Conservation (phyloP, 2,113 vertebrate species). For the Danionella cerebrum region DNA sequence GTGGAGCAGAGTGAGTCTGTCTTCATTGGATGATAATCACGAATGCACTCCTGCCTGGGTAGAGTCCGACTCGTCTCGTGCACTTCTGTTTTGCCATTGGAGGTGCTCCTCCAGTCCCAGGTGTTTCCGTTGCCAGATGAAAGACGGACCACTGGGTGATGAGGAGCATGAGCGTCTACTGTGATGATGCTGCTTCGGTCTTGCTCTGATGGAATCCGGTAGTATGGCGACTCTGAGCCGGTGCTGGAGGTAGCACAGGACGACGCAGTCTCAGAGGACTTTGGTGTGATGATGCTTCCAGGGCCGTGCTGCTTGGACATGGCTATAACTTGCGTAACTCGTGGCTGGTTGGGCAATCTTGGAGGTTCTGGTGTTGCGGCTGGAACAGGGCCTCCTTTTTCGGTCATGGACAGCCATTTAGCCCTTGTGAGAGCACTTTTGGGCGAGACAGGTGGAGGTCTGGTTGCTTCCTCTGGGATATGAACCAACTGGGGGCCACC, state of each 20-base stretch:
- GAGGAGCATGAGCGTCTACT: constrained; percentile 86
- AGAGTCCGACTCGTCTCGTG: constrained; percentile 65
- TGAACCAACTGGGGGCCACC: constrained; percentile 96
- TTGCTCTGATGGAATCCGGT: constrained; percentile 80
- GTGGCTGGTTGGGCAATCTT: constrained; percentile 80
- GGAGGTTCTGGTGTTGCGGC: constrained; percentile 61
- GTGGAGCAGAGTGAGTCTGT: constrained; percentile 72
- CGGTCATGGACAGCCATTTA: constrained; percentile 92
- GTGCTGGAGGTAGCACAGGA: constrained; percentile 77
- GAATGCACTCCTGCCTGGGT: constrained; percentile 61
- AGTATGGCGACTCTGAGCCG: constrained; percentile 86
- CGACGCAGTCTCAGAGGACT: constrained; percentile 72
- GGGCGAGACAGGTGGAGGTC: constrained; percentile 59
- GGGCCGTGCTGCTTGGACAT: constrained; percentile 96
- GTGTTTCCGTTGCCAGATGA: constrained; percentile 70
- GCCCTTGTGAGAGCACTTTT: constrained; percentile 83
- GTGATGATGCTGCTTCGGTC: constrained; percentile 90
- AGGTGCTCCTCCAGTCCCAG: constrained; percentile 81
- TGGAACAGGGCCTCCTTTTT: constrained; percentile 69
- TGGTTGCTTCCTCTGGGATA: constrained; percentile 83
- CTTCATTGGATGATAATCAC: constrained; percentile 66
- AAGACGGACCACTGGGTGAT: constrained; percentile 86
- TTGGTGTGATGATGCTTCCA: constrained; percentile 62
- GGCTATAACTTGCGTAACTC: constrained; percentile 93
- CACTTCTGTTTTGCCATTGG: constrained; percentile 55